Percentiles rank a stretch among this genome's conserved stretches.
Evolutionary conservation across 2,888 invertebrate species (phyloP).

Genomic region (Pseudoips prasinana): DNA sequence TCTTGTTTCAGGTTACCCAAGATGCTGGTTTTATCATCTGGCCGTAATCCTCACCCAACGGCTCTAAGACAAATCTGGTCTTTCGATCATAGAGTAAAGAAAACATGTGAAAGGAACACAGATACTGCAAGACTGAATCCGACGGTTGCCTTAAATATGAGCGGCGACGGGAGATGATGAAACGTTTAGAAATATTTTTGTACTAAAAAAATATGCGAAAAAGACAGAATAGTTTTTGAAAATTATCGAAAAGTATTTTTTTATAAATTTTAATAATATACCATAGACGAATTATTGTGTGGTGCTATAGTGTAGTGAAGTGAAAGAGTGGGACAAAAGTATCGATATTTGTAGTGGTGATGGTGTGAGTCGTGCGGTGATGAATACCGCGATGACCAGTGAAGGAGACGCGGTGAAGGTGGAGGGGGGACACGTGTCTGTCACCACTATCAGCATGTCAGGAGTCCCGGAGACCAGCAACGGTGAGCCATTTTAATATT

Average conservation of each 20-base stretch:
- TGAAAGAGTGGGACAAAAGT: constrained; percentile 44
- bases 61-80: constrained; percentile 22
- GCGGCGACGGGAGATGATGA: constrained; percentile 63
- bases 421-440: constrained; percentile 85
- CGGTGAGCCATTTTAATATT: constrained; percentile 63
- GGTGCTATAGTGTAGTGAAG: constrained; percentile 67
- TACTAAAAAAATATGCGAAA: constrained; percentile 49
- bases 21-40: constrained; percentile 58
- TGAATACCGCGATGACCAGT: constrained; percentile 63
- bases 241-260: constrained; percentile 50
- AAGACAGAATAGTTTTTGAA: constrained; percentile 48
- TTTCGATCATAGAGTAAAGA: constrained; percentile 24
- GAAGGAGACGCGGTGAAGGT: constrained; percentile 74
- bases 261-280: constrained; percentile 40
- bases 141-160: constrained; percentile 64
- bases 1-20: constrained; percentile 63
- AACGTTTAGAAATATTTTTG: constrained; percentile 45
- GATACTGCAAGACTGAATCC: constrained; percentile 59
- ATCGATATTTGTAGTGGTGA: constrained; percentile 40
- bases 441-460: constrained; percentile 90
- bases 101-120: constrained; percentile 42
- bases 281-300: constrained; percentile 33
- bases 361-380: constrained; percentile 40
- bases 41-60: constrained; percentile 34
- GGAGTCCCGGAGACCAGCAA: constrained; percentile 79